Evolutionary conservation across 2,888 invertebrate genomes (phyloP), one percentile per base, ranked within the genome.

Genomic region (Leptodirus hochenwartii): DNA sequence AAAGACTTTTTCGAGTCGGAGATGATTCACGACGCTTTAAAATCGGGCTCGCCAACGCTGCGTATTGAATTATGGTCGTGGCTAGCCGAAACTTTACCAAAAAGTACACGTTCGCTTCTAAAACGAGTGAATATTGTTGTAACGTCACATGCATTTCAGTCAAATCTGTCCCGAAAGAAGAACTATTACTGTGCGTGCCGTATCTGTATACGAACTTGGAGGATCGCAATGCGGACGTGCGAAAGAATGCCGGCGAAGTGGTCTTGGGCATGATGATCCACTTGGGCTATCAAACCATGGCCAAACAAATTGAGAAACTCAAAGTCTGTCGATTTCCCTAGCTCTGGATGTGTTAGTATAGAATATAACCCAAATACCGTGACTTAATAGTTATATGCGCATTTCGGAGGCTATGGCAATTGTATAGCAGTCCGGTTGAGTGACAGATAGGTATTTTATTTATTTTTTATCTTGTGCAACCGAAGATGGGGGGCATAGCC

Each of bases 201-300:
- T 62, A 69, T 40, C 54, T 95, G 30, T 87, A 73, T 54, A 64
- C 69, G 20, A 82, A 85, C 45, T 55, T 93, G 34, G 91, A 90
- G 49, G 93, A 95, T 57, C 69, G 95, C 31, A 85, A 78, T 47
- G 79, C 73, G 0, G 91, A 91, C 40, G 91, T 95, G 4, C 65
- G 93, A 8, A 88, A 87, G 50, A 82, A 79, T 45, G 78, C 90
- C 2, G 76, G 77, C 31, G 91, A 91, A 48, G 82, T 87, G 23
- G 73, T 91, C 20, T 57, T 90, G 24, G 90, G 90, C 3, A 71
- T 88, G 43, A 93, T 93, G 91, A 71, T 90, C 38, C 91, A 91
- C 50, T 60, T 87, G 5, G 84, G 91, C 2, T 90, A 76, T 45
- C 81, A 81, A 29, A 44, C 62, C 6, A 80, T 87, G 77, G 59